Evolutionary conservation across 1,140 invertebrate genomes (phyloP).

Genomic region (Ceratitis capitata): DNA sequence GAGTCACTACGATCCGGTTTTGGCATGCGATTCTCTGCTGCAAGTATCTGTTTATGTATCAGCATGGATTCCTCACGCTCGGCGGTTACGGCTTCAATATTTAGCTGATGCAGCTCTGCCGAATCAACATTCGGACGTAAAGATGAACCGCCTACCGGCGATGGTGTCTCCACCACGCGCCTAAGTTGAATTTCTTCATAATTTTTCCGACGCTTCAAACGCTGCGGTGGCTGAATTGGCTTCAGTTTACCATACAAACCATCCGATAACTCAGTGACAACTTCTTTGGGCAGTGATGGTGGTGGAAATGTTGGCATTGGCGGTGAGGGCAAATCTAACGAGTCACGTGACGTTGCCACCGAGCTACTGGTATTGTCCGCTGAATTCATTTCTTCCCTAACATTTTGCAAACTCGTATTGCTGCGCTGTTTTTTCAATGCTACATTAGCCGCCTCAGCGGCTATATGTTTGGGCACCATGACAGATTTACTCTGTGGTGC

Average conservation of each 20-base stretch:
- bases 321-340: slow-evolving; percentile 45
- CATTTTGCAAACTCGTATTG: slow-evolving; percentile 42
- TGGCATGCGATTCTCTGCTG: slow-evolving; percentile 50
- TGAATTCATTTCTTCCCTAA: background rate
- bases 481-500: slow-evolving; percentile 11
- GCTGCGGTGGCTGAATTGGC: slow-evolving; percentile 46
- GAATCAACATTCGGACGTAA: slow-evolving; percentile 53
- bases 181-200: slow-evolving; percentile 58
- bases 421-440: slow-evolving; percentile 47
- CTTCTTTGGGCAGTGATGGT: slow-evolving; percentile 47
- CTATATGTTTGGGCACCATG: slow-evolving; percentile 48
- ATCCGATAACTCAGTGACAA: slow-evolving; percentile 46
- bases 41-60: slow-evolving; percentile 48
- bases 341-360: slow-evolving; percentile 37
- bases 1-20: slow-evolving; percentile 61
- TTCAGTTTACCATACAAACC: slow-evolving; percentile 47
- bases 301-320: slow-evolving; percentile 60
- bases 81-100: slow-evolving; percentile 45
- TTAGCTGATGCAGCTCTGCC: slow-evolving; percentile 52
- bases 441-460: slow-evolving; percentile 50
- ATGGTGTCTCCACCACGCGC: background rate
- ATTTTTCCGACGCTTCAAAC: slow-evolving; percentile 55
- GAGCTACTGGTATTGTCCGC: slow-evolving; percentile 3
- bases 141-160: background rate
- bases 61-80: slow-evolving; percentile 55